Conservation (phyloP, 1,140 invertebrate species). For the Sycobia sp. region DNA sequence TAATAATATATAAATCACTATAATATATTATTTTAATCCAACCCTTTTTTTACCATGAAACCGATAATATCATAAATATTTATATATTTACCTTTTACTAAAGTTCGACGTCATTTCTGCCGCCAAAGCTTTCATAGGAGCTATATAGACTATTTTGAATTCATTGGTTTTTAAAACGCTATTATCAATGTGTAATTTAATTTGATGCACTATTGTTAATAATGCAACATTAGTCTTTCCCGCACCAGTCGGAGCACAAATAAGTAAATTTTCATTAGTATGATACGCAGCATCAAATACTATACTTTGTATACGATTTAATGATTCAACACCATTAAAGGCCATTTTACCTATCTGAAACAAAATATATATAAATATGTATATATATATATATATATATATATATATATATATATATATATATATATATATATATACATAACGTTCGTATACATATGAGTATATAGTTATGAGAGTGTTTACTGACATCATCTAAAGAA, state of each 20-base stretch:
- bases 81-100: constrained; percentile 66
- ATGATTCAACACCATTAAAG: constrained; percentile 82
- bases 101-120: constrained; percentile 98
- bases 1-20: background rate
- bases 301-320: constrained; percentile 95
- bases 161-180: constrained; percentile 85
- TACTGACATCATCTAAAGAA: constrained; percentile 76
- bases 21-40: background rate
- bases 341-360: constrained; percentile 79
- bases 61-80: no score
- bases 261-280: constrained; percentile 95
- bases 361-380: constrained; percentile 15
- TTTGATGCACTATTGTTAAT: constrained; percentile 87
- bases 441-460: constrained; percentile 34
- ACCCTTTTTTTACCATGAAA: no score
- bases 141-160: constrained; percentile 99
- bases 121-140: constrained; percentile 99
- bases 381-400: no score
- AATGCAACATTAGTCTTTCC: constrained; percentile 99
- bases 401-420: no score
- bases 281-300: constrained; percentile 95
- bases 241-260: constrained; percentile 95
- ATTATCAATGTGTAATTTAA: constrained; percentile 82
- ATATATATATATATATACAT: constrained; percentile 6
- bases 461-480: no score